Percentiles rank a stretch among this genome's conserved stretches.
These are phyloP conservation scores for Plodia interpunctella DNA, from an alignment of 1,140 invertebrate genomes.

Conservation along the genomic window DNA sequence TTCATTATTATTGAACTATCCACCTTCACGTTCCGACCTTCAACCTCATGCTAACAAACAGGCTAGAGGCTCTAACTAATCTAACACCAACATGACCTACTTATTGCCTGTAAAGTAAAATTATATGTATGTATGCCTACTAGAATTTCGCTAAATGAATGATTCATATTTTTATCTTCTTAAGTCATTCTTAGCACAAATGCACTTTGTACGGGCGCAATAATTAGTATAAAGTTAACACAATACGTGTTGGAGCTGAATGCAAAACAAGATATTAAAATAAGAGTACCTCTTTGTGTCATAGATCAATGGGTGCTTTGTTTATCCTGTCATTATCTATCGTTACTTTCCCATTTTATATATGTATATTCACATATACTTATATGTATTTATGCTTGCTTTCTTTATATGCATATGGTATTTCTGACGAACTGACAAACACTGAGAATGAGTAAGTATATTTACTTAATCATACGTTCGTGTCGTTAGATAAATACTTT, in stretches of 20 bases:
- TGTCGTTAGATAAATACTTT: no score
- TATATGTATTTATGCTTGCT: no score
- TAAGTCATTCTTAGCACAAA: constrained; percentile 16
- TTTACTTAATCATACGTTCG: no score
- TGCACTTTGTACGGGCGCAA: constrained; percentile 8
- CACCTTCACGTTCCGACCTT: constrained; percentile 33
- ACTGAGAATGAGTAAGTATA: no score
- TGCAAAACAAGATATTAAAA: neutral
- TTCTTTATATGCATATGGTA: no score
- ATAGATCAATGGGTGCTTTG: neutral
- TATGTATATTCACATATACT: neutral
- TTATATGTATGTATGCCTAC: constrained; percentile 20
- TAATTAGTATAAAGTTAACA: constrained; percentile 8
- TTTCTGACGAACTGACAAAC: no score
- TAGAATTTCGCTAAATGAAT: constrained; percentile 34
- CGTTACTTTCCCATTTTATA: neutral
- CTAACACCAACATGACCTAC: constrained; percentile 38
- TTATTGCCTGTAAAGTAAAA: neutral
- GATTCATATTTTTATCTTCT: constrained; percentile 44
- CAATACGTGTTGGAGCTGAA: neutral
- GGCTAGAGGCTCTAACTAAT: constrained; percentile 32
- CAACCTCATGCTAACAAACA: constrained; percentile 42
- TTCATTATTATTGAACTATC: neutral
- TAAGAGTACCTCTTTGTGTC: neutral
- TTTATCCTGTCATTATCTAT: neutral